A percentile compares a stretch with the other conserved stretches of the same genome.
Conservation (phyloP, 2,113 vertebrate genomes). For the Pycnonotus jocosus region DNA sequence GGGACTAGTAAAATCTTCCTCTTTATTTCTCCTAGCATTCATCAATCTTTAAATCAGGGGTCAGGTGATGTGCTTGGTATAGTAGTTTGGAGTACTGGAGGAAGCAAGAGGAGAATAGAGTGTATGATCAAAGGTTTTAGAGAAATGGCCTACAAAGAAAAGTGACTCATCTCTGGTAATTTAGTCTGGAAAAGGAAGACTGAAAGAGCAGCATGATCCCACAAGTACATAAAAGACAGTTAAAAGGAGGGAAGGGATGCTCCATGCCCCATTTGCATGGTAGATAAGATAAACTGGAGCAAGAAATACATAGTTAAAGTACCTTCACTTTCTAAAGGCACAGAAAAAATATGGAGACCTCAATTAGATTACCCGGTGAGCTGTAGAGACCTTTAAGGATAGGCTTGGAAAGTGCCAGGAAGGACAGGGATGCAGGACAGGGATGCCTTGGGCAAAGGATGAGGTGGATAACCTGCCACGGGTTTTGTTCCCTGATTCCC, state of each 20-base stretch:
- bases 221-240: not conserved
- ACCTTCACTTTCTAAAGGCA: not conserved
- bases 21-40: not conserved
- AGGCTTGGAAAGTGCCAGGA: not conserved
- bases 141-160: not conserved
- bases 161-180: not conserved
- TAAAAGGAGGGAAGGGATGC: not conserved
- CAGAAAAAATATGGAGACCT: not conserved
- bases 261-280: not conserved
- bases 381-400: not conserved
- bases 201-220: not conserved
- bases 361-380: not conserved
- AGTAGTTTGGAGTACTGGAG: not conserved
- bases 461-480: not conserved
- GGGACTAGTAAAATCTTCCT: not conserved
- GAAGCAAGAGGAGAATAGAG: not conserved
- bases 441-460: not conserved
- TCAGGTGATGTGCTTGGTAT: not conserved
- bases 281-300: not conserved
- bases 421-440: not conserved
- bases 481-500: fast-evolving
- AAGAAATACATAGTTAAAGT: not conserved
- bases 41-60: not conserved
- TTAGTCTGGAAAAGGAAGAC: not conserved
- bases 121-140: not conserved